A percentile compares a stretch with the other conserved stretches of the same genome.
These are phyloP conservation scores for Apistogramma diplotaenia DNA, from an alignment of 2,113 vertebrate species.

Conservation along the genomic window DNA sequence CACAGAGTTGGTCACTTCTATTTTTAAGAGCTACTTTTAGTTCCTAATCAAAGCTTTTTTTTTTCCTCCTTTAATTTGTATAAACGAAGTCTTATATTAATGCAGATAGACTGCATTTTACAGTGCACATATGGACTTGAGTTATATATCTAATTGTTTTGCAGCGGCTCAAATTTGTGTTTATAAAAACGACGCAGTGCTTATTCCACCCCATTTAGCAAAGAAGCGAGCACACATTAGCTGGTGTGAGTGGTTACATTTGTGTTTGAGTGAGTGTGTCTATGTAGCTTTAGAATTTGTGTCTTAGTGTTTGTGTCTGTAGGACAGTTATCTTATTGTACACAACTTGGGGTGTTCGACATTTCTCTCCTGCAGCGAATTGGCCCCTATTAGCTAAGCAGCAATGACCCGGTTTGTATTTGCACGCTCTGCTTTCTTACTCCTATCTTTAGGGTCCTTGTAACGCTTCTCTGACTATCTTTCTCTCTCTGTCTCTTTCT, in stretches of 20 bases:
- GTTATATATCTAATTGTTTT: background rate
- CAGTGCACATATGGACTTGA: background rate
- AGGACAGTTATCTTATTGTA: slow-evolving; percentile 97
- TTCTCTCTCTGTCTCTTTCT: slow-evolving; percentile 82
- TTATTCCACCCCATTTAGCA: slow-evolving; percentile 63
- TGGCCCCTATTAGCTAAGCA: slow-evolving; percentile 99
- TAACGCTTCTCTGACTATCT: slow-evolving; percentile 88
- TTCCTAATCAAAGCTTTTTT: background rate
- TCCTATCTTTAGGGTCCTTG: slow-evolving; percentile 84
- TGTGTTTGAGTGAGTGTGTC: slow-evolving; percentile 66
- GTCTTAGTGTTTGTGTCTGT: slow-evolving; percentile 86
- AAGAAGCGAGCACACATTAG: slow-evolving; percentile 40
- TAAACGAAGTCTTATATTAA: background rate
- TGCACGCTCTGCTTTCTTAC: slow-evolving; percentile 99
- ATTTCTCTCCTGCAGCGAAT: slow-evolving; percentile 99
- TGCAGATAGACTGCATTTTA: background rate
- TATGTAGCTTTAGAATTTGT: slow-evolving; percentile 80
- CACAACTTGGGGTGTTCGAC: slow-evolving; percentile 99
- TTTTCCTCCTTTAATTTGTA: too few relatives aligned
- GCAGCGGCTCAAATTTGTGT: background rate
- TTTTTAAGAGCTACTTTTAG: background rate
- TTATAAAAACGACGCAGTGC: slow-evolving; percentile 42
- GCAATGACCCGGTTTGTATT: slow-evolving; percentile 99
- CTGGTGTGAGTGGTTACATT: slow-evolving; percentile 62
- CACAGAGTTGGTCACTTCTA: background rate